Conservation (phyloP, 2,888 invertebrate genomes). For the Athetis lepigone region DNA sequence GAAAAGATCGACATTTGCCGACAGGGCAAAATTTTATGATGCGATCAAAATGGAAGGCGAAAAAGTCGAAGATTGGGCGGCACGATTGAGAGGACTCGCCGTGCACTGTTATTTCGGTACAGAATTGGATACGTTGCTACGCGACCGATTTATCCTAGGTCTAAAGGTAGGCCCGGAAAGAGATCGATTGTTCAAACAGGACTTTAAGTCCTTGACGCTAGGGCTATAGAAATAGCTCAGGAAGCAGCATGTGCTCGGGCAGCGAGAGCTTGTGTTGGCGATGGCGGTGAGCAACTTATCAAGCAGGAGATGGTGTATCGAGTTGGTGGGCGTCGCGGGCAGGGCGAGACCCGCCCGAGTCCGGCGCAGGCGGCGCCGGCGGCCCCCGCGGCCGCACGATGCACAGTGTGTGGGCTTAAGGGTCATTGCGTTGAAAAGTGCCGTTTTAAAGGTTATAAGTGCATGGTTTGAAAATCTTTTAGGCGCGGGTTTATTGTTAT, state of each 20-base stretch:
- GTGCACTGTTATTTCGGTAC: too few species aligned
- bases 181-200: constrained; percentile 1
- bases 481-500: too few species aligned
- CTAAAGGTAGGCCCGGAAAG: not conserved
- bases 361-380: constrained; percentile 1
- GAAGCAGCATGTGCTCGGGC: constrained; percentile 2
- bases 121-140: too few species aligned
- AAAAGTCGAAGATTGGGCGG: constrained; percentile 3
- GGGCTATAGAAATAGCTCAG: constrained; percentile 11
- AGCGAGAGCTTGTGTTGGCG: not conserved
- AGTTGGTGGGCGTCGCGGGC: constrained; percentile 1
- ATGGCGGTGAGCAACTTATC: constrained; percentile 8
- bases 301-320: constrained; percentile 5
- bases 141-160: constrained; percentile 8
- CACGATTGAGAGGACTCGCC: not conserved
- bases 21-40: constrained; percentile 9
- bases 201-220: not conserved
- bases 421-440: constrained; percentile 1
- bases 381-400: constrained; percentile 1
- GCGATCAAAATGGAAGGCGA: constrained; percentile 2
- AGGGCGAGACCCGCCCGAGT: constrained; percentile 2
- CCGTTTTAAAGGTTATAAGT: too few species aligned
- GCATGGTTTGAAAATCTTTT: too few species aligned
- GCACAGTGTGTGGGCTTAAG: constrained; percentile 1
- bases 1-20: constrained; percentile 14